Percentiles rank a stretch among this genome's conserved stretches.
Conservation (phyloP, 2,888 invertebrate species). For the Hirtodrosophila confusa region DNA sequence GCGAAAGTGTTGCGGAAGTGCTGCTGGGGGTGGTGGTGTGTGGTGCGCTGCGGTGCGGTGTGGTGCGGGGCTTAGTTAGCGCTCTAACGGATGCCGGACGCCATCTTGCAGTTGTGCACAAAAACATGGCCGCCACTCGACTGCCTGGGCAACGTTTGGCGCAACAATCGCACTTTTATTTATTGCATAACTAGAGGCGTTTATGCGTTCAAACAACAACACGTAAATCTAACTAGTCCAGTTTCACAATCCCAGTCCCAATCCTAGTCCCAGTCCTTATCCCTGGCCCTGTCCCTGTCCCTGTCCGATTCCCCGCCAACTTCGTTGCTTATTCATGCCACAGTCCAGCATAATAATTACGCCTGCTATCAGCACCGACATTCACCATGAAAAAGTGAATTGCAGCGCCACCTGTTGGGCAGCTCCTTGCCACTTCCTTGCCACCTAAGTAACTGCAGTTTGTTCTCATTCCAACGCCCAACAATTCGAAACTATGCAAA, state of each 20-base stretch:
- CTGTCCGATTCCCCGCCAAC: neutral
- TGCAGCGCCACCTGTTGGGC: slow-evolving; percentile 69
- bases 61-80: slow-evolving; percentile 10
- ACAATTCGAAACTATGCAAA: slow-evolving; percentile 59
- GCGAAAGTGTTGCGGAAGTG: slow-evolving; percentile 61
- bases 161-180: slow-evolving; percentile 71
- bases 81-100: slow-evolving; percentile 68
- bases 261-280: slow-evolving; percentile 9
- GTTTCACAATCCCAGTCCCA: slow-evolving; percentile 7
- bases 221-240: slow-evolving; percentile 6
- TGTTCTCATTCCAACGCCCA: slow-evolving; percentile 3
- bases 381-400: slow-evolving; percentile 69
- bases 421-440: slow-evolving; percentile 15
- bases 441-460: slow-evolving; percentile 11
- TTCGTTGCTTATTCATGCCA: slow-evolving; percentile 38
- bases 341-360: slow-evolving; percentile 75
- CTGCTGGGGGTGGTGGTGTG: neutral
- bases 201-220: slow-evolving; percentile 54
- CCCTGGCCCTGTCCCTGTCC: too few species aligned
- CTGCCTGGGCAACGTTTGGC: slow-evolving; percentile 33
- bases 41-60: neutral
- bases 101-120: slow-evolving; percentile 74
- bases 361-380: slow-evolving; percentile 69
- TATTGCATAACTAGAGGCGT: slow-evolving; percentile 75
- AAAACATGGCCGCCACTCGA: slow-evolving; percentile 70